These are phyloP conservation scores for Enteromius afrohamiltoni DNA, from an alignment of 2,797 vertebrate genomes.

Conservation along the genomic window DNA sequence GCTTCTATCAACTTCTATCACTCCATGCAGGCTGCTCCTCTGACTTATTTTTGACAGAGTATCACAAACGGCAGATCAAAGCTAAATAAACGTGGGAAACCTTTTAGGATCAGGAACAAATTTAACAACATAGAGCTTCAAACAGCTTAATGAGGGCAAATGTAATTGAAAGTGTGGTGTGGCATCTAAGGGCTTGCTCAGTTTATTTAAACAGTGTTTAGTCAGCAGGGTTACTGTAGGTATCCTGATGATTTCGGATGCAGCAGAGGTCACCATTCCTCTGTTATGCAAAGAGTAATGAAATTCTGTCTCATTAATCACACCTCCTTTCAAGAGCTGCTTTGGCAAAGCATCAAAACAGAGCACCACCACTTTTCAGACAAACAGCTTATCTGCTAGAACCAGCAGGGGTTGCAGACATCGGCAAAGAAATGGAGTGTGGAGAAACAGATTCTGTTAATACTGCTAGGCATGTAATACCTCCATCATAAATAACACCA, in stretches of 20 bases:
- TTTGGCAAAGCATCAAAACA: slow-evolving; percentile 42
- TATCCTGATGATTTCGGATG: slow-evolving; percentile 43
- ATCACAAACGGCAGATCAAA: slow-evolving; percentile 17
- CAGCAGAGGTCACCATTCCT: slow-evolving; percentile 51
- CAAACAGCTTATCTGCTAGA: slow-evolving; percentile 65
- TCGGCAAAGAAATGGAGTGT: slow-evolving; percentile 37
- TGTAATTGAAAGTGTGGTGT: slow-evolving; percentile 20
- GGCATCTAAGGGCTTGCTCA: slow-evolving; percentile 12
- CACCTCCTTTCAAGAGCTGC: slow-evolving; percentile 52
- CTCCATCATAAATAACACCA: background rate
- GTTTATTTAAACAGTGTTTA: slow-evolving; percentile 23
- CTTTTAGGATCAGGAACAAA: slow-evolving; percentile 16
- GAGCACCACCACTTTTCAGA: slow-evolving; percentile 36
- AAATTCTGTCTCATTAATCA: slow-evolving; percentile 61
- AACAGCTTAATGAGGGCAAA: slow-evolving; percentile 5
- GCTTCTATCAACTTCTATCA: background rate
- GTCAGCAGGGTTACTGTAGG: slow-evolving; percentile 26
- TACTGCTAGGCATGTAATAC: slow-evolving; percentile 26
- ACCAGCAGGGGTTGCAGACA: slow-evolving; percentile 62
- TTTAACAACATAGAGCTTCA: slow-evolving; percentile 2
- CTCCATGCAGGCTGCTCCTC: background rate
- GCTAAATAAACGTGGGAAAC: background rate
- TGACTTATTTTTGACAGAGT: background rate
- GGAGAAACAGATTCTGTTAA: slow-evolving; percentile 25
- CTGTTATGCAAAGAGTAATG: slow-evolving; percentile 51